Percentiles rank a stretch among this genome's conserved stretches.
phyloP scores from a whole-genome alignment of 2,888 invertebrate genomes.

The Lydus trimaculatus region DNA sequence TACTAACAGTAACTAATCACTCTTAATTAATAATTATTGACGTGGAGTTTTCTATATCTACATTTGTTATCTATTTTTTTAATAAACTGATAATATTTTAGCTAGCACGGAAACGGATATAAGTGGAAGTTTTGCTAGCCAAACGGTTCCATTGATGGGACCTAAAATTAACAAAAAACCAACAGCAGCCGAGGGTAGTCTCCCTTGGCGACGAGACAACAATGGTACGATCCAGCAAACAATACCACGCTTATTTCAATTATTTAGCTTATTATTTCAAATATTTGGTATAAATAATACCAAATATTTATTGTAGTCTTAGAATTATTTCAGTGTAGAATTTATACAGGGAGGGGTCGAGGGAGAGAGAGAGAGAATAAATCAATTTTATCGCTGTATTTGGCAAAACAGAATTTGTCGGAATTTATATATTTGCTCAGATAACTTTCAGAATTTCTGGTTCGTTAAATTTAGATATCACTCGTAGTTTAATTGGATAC shows the following conservation, averaged over 20 bases:
- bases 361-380: background rate
- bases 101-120: constrained; percentile 58
- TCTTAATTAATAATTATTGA: background rate
- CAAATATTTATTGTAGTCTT: constrained; percentile 18
- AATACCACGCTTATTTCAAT: constrained; percentile 32
- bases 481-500: background rate
- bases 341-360: no score
- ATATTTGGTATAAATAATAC: constrained; percentile 24
- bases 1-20: background rate
- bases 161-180: constrained; percentile 59
- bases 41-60: background rate
- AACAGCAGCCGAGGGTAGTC: constrained; percentile 80
- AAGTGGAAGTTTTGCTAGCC: constrained; percentile 56
- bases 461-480: background rate
- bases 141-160: constrained; percentile 54
- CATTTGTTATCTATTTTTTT: background rate
- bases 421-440: background rate
- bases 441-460: background rate
- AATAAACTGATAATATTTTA: constrained; percentile 45
- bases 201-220: constrained; percentile 85
- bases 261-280: constrained; percentile 17
- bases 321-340: constrained; percentile 8
- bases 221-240: constrained; percentile 68
- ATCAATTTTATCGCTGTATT: background rate
- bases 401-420: background rate